Percentiles rank a stretch among this genome's conserved stretches.
Conservation (phyloP, 2,888 invertebrate species). For the Chironomus riparius region DNA sequence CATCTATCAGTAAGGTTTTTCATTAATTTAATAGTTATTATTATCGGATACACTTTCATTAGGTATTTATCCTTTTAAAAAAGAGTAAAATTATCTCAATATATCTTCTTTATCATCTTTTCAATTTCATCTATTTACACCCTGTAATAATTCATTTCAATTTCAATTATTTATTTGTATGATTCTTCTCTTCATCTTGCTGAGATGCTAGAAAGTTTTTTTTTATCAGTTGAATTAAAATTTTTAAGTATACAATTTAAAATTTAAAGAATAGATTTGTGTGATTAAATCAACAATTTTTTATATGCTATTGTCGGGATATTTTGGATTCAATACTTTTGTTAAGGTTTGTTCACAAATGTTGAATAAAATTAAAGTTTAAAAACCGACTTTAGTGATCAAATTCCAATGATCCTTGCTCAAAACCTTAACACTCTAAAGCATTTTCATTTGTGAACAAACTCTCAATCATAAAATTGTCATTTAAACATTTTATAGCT, state of each 20-base stretch:
- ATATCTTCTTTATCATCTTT: neutral
- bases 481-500: neutral
- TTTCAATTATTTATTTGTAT: neutral
- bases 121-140: constrained; percentile 15
- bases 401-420: too few species aligned
- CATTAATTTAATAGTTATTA: neutral
- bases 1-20: neutral
- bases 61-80: neutral
- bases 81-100: neutral
- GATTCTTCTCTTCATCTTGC: neutral
- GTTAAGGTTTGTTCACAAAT: too few species aligned
- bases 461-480: neutral
- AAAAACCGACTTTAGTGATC: too few species aligned
- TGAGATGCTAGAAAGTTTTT: neutral
- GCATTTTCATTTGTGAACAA: neutral
- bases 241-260: too few species aligned
- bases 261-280: too few species aligned
- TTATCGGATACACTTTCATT: neutral
- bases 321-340: too few species aligned
- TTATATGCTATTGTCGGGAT: too few species aligned
- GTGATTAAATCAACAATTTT: too few species aligned
- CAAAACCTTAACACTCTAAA: too few species aligned
- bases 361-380: too few species aligned
- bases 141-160: constrained; percentile 18
- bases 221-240: neutral